Base-by-base conservation (phyloP, 2,797 vertebrate genomes). In the Vireo griseus region DNA sequence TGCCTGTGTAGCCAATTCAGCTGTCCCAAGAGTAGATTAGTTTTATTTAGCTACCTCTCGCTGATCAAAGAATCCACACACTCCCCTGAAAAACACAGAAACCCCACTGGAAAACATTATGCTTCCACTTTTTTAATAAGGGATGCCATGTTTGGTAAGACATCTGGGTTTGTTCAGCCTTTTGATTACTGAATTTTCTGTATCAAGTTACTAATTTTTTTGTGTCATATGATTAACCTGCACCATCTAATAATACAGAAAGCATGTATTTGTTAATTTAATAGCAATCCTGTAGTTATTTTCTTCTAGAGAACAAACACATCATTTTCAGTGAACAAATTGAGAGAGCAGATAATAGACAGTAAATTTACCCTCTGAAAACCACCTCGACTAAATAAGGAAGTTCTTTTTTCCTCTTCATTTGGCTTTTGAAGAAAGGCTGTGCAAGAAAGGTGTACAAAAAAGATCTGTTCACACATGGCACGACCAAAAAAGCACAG, bases 271-370 rank as follows among this genome's bases (percentile, higher is more conserved):
- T 81, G 5, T 63, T 76, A 45, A 66, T 91, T 89, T 50, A 87
- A 68, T 57, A 65, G 26, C 13, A 73, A 88, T 57, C 11, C 4
- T 52, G 9, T 24, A 59, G 19, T 45, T 74, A 68, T 58, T 67
- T 93, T 21, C 40, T 84, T 83, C 31, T 67, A n/a, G 33, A 90
- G 68, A 91, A 88, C 85, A 13, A 80, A 47, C 4, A 50, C 7
- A 4, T 28, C 5, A 22, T 91, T 83, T 91, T 33, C 50, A 69
- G 26, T 50, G 29, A 90, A 73, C 13, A 42, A 92, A 51, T 24
- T 44, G 68, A 77, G 16, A 79, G 5, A 91, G 4, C 5, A 80
- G 31, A 78, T 10, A 91, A 58, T 19, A 87, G 80, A 54, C 5
- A 62, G 14, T 67, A 59, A 42, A 73, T 91, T 59, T 73, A 52